phyloP scores from a whole-genome alignment of 2,888 invertebrate species.

The Chironomus riparius region DNA sequence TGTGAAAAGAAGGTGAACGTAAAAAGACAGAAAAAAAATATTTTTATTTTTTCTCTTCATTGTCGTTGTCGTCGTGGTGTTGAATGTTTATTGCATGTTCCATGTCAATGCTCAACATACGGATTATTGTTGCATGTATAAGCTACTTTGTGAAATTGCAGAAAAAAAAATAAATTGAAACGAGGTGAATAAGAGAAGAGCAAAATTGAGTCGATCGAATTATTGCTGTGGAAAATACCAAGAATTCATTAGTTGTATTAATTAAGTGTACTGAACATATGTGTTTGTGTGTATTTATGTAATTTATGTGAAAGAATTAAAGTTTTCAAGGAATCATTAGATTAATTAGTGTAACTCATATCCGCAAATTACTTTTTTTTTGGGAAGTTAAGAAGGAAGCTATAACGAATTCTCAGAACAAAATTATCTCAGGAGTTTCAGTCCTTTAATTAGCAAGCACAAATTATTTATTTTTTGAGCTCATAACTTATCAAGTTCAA shows the following conservation, averaged over 20 bases:
- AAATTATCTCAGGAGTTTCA: too few relatives aligned
- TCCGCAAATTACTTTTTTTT: neutral
- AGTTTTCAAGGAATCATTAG: conserved; percentile 16
- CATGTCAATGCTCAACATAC: neutral
- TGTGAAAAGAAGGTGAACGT: too few relatives aligned
- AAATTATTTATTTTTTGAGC: too few relatives aligned
- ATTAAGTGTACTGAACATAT: neutral
- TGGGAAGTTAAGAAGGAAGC: too few relatives aligned
- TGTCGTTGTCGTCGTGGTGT: neutral
- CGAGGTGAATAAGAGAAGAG: neutral
- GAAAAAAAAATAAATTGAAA: neutral
- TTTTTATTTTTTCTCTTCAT: neutral
- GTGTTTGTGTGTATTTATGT: neutral
- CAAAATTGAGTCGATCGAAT: conserved; percentile 8
- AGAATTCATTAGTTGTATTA: conserved; percentile 26
- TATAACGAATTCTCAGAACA: too few relatives aligned
- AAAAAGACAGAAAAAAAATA: neutral
- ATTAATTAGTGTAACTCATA: neutral
- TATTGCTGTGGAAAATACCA: conserved; percentile 23
- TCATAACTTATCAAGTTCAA: too few relatives aligned
- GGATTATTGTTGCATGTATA: neutral
- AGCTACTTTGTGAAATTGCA: neutral
- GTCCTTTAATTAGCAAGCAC: too few relatives aligned
- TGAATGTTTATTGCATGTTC: conserved; percentile 18
- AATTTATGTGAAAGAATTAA: conserved; percentile 9